phyloP scores from a whole-genome alignment of 2,113 vertebrate genomes.

The Thermophis baileyi region DNA sequence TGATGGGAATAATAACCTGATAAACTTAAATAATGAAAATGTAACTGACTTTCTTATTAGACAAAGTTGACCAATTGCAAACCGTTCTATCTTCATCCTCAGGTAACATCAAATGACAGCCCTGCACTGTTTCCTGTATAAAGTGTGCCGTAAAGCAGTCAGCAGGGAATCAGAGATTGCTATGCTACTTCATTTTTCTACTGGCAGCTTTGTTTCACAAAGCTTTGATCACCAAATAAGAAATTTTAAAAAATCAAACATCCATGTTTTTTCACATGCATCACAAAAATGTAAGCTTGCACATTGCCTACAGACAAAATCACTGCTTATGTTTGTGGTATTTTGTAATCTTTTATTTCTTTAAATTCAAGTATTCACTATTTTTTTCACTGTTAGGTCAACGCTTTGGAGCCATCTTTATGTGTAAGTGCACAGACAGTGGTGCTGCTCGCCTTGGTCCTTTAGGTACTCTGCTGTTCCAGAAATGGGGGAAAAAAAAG shows the following conservation, averaged over 20 bases:
- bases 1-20: too few relatives aligned
- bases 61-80: background rate
- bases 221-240: background rate
- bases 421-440: background rate
- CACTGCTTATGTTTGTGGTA: background rate
- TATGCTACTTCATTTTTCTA: background rate
- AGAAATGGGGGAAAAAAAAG: background rate
- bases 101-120: background rate
- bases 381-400: background rate
- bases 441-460: background rate
- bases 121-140: background rate
- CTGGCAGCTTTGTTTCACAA: background rate
- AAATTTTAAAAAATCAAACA: background rate
- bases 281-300: too few relatives aligned
- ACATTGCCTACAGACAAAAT: background rate
- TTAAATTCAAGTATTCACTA: conserved; percentile 18
- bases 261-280: background rate
- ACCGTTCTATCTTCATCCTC: background rate
- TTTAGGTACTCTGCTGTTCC: background rate
- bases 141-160: background rate
- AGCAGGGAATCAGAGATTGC: background rate
- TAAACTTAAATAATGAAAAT: background rate
- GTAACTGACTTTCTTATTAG: background rate
- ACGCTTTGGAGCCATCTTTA: background rate
- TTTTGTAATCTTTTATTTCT: conserved; percentile 12